Evolutionary conservation across 2,113 vertebrate species (phyloP), one percentile per base, ranked within the genome.

Genomic region (Ivindomyrus marchei): DNA sequence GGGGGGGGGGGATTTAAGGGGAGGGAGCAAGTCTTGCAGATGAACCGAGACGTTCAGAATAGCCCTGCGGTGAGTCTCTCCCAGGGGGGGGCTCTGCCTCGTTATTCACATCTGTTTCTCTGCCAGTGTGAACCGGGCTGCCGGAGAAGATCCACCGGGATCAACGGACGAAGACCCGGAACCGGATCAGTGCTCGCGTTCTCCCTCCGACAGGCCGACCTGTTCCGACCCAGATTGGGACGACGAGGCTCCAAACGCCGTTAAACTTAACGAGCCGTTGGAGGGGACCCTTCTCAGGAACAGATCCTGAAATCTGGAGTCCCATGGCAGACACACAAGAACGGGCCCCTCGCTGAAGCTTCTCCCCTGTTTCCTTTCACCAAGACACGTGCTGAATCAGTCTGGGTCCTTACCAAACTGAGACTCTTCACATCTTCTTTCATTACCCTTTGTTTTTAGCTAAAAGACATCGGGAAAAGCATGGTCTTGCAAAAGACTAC

Each of bases 71-170:
- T 85, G 70, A 84, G 56, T 53, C 50, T 52, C 70, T 91, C 92
- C 90, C 90, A 84, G 89, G 53, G 87, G 11, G 89, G 87, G 49
- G 89, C 66, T 45, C 52, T 80, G 24, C 66, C 50, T 88, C 88
- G 77, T 66, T 91, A 84, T 50, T 45, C 88, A 91, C 90, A 92
- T 92, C 90, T 93, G 92, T 91, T 92, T 92, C 84, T 90, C 56
- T 91, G 89, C 50, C 80, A 87, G 77, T n/a, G 36, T 15, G 88
- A 56, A 46, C 17, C 0, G 1, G 15, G 45, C 2, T 3, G 46
- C 21, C 4, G 3, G 11, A 15, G 88, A 46, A 88, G 47, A 70
- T 88, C 21, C 80, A 3, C 56, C 24, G n/a, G 36, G 56, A 74
- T 27, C 88, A 15, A 27, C 5, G 36, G 24, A 15, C 45, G 47